Evolutionary conservation across 2,888 invertebrate genomes (phyloP).

Genomic region (Macrosiphum euphorbiae): DNA sequence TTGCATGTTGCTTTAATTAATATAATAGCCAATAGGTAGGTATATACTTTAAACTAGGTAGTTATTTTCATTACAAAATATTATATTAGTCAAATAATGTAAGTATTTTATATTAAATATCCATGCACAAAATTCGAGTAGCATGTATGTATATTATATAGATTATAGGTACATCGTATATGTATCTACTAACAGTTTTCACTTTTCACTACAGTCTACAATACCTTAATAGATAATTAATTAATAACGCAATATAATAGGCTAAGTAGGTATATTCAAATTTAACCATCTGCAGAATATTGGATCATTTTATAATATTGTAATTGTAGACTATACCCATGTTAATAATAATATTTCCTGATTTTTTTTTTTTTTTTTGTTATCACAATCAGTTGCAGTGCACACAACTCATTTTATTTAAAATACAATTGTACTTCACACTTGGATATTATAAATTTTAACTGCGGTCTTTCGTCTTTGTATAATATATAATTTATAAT

Average conservation of each 20-base stretch:
- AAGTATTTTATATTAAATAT: neutral
- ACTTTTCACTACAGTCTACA: neutral
- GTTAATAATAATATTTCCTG: neutral
- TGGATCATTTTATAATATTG: neutral
- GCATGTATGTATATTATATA: neutral
- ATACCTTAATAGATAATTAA: neutral
- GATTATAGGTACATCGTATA: neutral
- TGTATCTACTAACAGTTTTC: neutral
- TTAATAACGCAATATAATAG: neutral
- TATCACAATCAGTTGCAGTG: neutral
- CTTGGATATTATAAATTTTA: neutral
- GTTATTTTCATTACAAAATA: neutral
- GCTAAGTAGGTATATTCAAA: neutral
- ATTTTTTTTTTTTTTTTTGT: neutral
- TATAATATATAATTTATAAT: neutral
- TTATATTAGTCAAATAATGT: neutral
- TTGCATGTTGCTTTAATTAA: neutral
- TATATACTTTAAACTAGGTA: neutral
- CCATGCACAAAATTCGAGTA: neutral
- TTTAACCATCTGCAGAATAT: neutral
- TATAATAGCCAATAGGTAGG: neutral
- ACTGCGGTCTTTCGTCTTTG: neutral
- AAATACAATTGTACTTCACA: neutral
- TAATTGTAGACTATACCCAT: neutral
- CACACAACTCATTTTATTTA: neutral